Evolutionary conservation across 2,797 vertebrate species (phyloP).

Genomic region (Tarsius wallacei): DNA sequence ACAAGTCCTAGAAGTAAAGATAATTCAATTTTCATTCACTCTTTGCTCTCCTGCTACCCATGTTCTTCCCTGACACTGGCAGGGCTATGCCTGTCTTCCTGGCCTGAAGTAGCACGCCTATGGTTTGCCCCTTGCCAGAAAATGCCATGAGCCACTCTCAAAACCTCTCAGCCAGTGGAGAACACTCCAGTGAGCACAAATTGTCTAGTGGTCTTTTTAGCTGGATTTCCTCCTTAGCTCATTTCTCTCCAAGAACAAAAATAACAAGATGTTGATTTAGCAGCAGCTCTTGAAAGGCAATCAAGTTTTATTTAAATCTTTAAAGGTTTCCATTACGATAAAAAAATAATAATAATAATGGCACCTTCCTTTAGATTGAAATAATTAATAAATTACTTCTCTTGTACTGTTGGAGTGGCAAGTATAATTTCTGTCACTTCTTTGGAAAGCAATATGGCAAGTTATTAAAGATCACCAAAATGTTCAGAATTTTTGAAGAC

Average conservation of each 20-base stretch:
- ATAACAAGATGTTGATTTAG: slow-evolving; percentile 62
- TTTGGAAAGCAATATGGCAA: not conserved
- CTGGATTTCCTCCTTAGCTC: slow-evolving; percentile 29
- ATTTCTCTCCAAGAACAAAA: slow-evolving; percentile 69
- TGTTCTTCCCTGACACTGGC: slow-evolving; percentile 77
- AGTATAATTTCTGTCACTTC: not conserved
- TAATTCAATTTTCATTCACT: slow-evolving; percentile 84
- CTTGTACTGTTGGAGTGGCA: not conserved
- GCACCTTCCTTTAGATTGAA: not conserved
- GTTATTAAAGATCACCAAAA: slow-evolving; percentile 29
- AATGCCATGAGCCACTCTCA: not conserved
- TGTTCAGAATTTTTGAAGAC: not conserved
- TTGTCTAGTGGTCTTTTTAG: slow-evolving; percentile 1
- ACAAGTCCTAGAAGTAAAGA: slow-evolving; percentile 85
- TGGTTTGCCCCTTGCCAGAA: slow-evolving; percentile 67
- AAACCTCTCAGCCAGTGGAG: not conserved
- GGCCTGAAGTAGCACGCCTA: slow-evolving; percentile 64
- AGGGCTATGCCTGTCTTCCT: slow-evolving; percentile 79
- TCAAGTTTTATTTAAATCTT: slow-evolving; percentile 72
- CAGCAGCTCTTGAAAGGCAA: slow-evolving; percentile 71
- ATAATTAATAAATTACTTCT: not conserved
- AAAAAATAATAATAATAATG: not conserved
- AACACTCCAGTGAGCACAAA: slow-evolving; percentile 52
- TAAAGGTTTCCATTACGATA: not conserved
- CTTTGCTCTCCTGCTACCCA: slow-evolving; percentile 77